Percentiles rank a stretch among this genome's conserved stretches.
phyloP scores from a whole-genome alignment of 1,140 invertebrate species.

The Anoplolepis gracilipes region DNA sequence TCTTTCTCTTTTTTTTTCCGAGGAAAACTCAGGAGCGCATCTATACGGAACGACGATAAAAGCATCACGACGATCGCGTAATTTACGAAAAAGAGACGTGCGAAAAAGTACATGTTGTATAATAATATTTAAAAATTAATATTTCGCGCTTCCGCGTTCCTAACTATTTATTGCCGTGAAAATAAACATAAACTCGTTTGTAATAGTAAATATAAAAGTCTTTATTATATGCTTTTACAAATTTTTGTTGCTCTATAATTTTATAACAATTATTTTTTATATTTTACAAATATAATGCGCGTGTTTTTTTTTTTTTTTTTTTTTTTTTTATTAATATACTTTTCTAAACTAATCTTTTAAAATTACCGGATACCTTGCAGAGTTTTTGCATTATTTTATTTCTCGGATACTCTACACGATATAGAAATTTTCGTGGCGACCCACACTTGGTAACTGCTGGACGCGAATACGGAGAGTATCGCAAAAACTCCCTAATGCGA shows the following conservation, averaged over 20 bases:
- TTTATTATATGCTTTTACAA: too few species aligned
- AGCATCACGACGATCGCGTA: constrained; percentile 37
- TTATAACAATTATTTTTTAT: too few species aligned
- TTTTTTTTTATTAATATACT: too few species aligned
- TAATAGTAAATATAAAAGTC: too few species aligned
- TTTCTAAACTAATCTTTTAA: background rate
- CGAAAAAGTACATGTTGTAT: background rate
- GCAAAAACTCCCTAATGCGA: constrained; percentile 39
- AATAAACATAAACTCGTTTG: background rate
- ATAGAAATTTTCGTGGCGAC: constrained; percentile 24
- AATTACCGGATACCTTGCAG: background rate
- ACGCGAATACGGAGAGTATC: constrained; percentile 18
- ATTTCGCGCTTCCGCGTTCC: background rate
- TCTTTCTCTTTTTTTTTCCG: background rate
- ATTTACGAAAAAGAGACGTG: constrained; percentile 12
- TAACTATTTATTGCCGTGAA: background rate
- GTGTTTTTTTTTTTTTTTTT: too few species aligned
- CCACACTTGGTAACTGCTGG: background rate
- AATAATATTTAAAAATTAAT: constrained; percentile 46
- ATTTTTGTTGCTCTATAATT: background rate
- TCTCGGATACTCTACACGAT: background rate
- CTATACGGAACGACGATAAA: constrained; percentile 40
- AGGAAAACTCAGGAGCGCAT: background rate
- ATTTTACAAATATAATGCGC: too few species aligned
- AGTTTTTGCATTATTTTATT: background rate